Evolutionary conservation across 1,140 invertebrate species (phyloP), one percentile per base, ranked within the genome.

Genomic region (Papilio dardanus): DNA sequence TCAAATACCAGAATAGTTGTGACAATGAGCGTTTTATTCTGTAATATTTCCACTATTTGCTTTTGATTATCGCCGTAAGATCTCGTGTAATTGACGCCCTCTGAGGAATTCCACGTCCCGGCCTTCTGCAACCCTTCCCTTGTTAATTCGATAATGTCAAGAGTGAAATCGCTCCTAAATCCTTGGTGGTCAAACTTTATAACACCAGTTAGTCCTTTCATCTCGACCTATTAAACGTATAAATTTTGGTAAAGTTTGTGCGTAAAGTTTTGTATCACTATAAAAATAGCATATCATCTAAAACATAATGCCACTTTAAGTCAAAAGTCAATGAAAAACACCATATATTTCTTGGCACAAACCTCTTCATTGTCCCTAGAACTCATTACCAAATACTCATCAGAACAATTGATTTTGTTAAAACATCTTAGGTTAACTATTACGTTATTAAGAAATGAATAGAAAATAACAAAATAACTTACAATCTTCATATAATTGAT

Each of bases 401-500:
- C n/a, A n/a, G n/a, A n/a, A n/a, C n/a, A n/a, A n/a, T n/a, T n/a
- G n/a, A n/a, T n/a, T n/a, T n/a, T n/a, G n/a, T n/a, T n/a, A n/a
- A n/a, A n/a, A n/a, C n/a, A n/a, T n/a, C n/a, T n/a, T n/a, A n/a
- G n/a, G n/a, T n/a, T n/a, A n/a, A n/a, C n/a, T n/a, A n/a, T n/a
- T n/a, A n/a, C n/a, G n/a, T n/a, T n/a, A n/a, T n/a, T n/a, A n/a
- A n/a, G n/a, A n/a, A n/a, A n/a, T n/a, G n/a, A n/a, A n/a, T n/a
- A n/a, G n/a, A 33, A 69, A 81, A 19, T 75, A 74, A 79, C 37
- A 16, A n/a, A 71, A 21, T 68, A 84, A 95, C 96, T 96, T 94
- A 99, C 98, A 83, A 98, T 97, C 95, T 98, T 99, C 98, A 99
- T 99, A 87, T 99, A 99, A 94, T 99, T 99, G 75, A 99, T 97